These are phyloP conservation scores for Nyleta sp. DNA, from an alignment of 2,888 invertebrate species.

Conservation along the genomic window DNA sequence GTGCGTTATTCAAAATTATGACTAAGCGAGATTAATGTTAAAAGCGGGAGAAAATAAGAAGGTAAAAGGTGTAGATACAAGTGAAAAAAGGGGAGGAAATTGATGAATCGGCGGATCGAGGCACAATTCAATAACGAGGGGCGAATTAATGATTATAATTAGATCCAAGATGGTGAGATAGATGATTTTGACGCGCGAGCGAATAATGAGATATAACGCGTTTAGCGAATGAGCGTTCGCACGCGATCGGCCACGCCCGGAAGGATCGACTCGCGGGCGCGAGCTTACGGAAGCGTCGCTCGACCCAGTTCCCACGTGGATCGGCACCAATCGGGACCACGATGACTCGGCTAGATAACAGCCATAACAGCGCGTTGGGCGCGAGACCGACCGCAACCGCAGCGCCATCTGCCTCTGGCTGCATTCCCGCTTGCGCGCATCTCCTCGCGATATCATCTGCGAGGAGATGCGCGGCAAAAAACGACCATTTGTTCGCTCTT, in stretches of 20 bases:
- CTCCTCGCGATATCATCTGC: neutral
- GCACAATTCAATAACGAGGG: constrained; percentile 26
- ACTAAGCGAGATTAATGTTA: too few relatives aligned
- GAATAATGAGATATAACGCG: constrained; percentile 33
- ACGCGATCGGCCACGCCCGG: constrained; percentile 57
- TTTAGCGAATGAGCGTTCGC: constrained; percentile 42
- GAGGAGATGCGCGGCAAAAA: constrained; percentile 10
- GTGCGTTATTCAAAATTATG: too few relatives aligned
- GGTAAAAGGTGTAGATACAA: too few relatives aligned
- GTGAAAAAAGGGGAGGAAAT: too few relatives aligned
- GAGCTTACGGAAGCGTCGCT: constrained; percentile 53
- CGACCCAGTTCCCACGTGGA: constrained; percentile 72
- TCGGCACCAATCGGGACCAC: constrained; percentile 69
- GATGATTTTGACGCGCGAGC: constrained; percentile 15
- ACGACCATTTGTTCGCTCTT: neutral
- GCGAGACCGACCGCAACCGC: too few relatives aligned
- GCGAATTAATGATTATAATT: constrained; percentile 28
- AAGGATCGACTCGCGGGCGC: constrained; percentile 27
- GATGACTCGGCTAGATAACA: constrained; percentile 70
- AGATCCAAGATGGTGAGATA: constrained; percentile 11
- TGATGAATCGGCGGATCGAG: neutral
- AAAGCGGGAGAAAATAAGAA: too few relatives aligned
- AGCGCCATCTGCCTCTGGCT: too few relatives aligned
- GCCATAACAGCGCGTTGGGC: too few relatives aligned
- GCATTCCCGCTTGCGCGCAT: too few relatives aligned